These are phyloP conservation scores for Pilophorus perplexus DNA, from an alignment of 2,888 invertebrate genomes.

Conservation along the genomic window DNA sequence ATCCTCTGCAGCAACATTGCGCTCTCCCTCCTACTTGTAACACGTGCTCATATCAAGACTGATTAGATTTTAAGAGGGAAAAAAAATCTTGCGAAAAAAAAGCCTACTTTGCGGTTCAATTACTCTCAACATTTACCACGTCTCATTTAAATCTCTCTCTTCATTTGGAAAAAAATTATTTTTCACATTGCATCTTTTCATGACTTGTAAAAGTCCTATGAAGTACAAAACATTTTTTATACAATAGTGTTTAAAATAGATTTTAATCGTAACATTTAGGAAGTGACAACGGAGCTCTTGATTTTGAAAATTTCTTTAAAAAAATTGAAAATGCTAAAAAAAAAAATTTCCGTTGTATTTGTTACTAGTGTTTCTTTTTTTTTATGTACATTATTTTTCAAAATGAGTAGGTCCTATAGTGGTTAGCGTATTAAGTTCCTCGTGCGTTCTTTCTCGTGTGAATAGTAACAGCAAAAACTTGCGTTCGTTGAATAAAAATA, in stretches of 20 bases:
- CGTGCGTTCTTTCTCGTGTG: constrained; percentile 43
- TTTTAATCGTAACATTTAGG: background rate
- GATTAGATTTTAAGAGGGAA: constrained; percentile 32
- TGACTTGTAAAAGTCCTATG: too few species aligned
- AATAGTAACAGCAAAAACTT: constrained; percentile 37
- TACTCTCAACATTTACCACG: background rate
- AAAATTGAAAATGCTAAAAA: background rate
- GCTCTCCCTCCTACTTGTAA: too few species aligned
- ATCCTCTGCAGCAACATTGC: too few species aligned
- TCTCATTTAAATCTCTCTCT: constrained; percentile 9
- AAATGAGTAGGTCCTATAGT: constrained; percentile 37
- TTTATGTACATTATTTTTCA: constrained; percentile 15
- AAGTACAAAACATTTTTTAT: too few species aligned
- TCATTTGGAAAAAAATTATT: constrained; percentile 19
- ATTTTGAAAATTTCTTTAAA: too few species aligned
- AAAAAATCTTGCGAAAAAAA: too few species aligned
- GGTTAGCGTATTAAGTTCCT: constrained; percentile 44
- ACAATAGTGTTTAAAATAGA: too few species aligned
- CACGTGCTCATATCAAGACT: constrained; percentile 28
- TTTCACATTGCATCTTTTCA: constrained; percentile 7
- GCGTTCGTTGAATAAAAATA: background rate
- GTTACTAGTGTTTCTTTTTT: constrained; percentile 1
- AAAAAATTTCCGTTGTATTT: constrained; percentile 8
- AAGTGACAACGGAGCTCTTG: too few species aligned
- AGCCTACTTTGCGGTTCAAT: background rate